A percentile compares a stretch with the other conserved stretches of the same genome.
These are phyloP conservation scores for Nomada fabriciana DNA, from an alignment of 2,888 invertebrate genomes.

Conservation along the genomic window DNA sequence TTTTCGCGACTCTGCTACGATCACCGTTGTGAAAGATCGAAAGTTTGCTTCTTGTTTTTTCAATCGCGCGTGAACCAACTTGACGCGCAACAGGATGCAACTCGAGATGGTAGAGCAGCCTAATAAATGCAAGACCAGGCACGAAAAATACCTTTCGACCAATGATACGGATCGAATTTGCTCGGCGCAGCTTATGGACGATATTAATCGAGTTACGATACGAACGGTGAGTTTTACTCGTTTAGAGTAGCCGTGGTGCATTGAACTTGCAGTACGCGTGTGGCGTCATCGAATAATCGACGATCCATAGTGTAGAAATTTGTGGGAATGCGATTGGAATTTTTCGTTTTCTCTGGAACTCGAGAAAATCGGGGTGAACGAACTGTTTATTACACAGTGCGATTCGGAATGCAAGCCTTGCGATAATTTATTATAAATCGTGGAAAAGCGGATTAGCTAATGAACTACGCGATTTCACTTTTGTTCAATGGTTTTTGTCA, in stretches of 20 bases:
- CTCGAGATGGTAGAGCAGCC: not conserved
- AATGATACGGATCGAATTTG: not conserved
- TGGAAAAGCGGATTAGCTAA: not conserved
- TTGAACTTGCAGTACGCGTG: not conserved
- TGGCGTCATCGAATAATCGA: not conserved
- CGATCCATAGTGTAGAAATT: no score
- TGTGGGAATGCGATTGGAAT: no score
- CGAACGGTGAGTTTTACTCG: no score
- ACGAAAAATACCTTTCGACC: constrained; percentile 23
- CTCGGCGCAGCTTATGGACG: not conserved
- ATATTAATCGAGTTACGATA: not conserved
- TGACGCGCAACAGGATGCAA: constrained; percentile 16
- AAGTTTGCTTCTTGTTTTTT: constrained; percentile 23
- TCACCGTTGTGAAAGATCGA: constrained; percentile 19
- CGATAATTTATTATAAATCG: no score
- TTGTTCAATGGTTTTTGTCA: no score
- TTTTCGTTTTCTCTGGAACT: no score
- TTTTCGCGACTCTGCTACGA: constrained; percentile 30
- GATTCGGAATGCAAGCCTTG: no score
- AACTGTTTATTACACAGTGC: not conserved
- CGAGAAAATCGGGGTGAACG: not conserved
- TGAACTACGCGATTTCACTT: no score
- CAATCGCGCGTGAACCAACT: constrained; percentile 46
- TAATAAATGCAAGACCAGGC: not conserved
- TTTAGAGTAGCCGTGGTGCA: not conserved